Evolutionary conservation across 2,113 vertebrate species (phyloP).

Genomic region (human (Homo sapiens)): GRCh38 chr12:129540001-129540500

Average conservation of each 20-base stretch:
- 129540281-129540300: fast-evolving
- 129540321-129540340: fast-evolving
- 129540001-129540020: background rate
- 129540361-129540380: fast-evolving
- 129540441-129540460: background rate
- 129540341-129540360: fast-evolving
- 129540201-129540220: background rate
- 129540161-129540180: background rate
- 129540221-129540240: fast-evolving
- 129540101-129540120: background rate
- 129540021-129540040: background rate
- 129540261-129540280: fast-evolving
- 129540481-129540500: background rate
- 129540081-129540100: background rate
- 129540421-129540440: background rate
- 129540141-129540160: background rate
- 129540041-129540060: no score
- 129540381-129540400: background rate
- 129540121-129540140: background rate
- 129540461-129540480: background rate
- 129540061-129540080: background rate
- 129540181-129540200: background rate
- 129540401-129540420: background rate
- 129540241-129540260: background rate
- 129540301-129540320: fast-evolving